Conservation (phyloP, 2,113 vertebrate genomes). For the Mustelus asterias region DNA sequence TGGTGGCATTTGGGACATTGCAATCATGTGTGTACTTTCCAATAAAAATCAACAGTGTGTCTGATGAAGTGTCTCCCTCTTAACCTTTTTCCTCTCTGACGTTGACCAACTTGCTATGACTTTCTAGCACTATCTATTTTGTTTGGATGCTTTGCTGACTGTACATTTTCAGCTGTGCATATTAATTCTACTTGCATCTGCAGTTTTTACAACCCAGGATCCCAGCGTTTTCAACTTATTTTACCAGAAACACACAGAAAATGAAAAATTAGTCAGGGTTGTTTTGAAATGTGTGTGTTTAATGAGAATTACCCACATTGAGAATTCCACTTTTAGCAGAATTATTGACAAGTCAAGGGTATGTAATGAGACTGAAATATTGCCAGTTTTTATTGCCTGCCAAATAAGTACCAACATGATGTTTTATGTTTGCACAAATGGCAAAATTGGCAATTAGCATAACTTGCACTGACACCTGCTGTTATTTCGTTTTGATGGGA, state of each 20-base stretch:
- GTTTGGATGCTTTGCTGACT: background rate
- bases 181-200: background rate
- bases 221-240: background rate
- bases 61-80: background rate
- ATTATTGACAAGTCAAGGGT: background rate
- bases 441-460: conserved; percentile 29
- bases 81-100: background rate
- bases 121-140: background rate
- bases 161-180: background rate
- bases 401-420: background rate
- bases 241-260: background rate
- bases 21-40: background rate
- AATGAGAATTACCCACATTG: background rate
- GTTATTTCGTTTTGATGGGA: conserved; percentile 12
- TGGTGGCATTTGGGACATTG: background rate
- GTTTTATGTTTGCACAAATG: conserved; percentile 21
- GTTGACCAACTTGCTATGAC: background rate
- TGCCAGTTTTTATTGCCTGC: conserved; percentile 13
- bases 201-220: background rate
- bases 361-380: background rate
- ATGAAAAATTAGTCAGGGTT: background rate
- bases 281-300: conserved; percentile 5
- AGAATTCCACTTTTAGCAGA: conserved; percentile 5
- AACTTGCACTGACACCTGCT: conserved; percentile 16
- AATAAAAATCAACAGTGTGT: background rate